phyloP scores from a whole-genome alignment of 2,888 invertebrate species.

The Ormyrus labotus region DNA sequence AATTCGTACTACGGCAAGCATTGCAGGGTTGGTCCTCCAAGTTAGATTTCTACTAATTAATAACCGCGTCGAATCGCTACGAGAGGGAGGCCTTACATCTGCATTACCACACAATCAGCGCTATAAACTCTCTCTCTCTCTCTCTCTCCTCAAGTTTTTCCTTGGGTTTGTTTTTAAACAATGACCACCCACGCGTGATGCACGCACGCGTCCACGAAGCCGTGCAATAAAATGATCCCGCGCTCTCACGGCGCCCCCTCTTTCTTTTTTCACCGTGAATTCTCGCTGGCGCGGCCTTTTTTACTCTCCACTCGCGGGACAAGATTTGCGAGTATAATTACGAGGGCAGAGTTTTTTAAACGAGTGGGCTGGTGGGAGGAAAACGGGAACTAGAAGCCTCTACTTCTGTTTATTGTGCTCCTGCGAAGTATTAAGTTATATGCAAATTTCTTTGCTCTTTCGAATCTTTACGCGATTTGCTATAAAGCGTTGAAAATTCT shows the following conservation, averaged over 20 bases:
- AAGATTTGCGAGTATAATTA: slow-evolving; percentile 62
- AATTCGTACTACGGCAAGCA: neutral
- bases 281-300: slow-evolving; percentile 50
- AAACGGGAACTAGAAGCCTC: neutral
- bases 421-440: slow-evolving; percentile 7
- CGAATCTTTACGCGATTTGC: no score
- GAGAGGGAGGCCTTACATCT: slow-evolving; percentile 41
- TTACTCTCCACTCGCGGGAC: slow-evolving; percentile 48
- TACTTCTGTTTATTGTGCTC: slow-evolving; percentile 2
- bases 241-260: neutral
- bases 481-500: no score
- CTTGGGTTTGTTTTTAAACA: no score
- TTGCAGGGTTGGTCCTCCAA: neutral
- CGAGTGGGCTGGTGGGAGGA: neutral
- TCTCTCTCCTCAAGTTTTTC: neutral
- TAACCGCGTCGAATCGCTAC: slow-evolving; percentile 55
- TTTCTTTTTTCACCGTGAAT: slow-evolving; percentile 15
- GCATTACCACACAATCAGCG: slow-evolving; percentile 64
- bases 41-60: slow-evolving; percentile 59
- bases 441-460: neutral
- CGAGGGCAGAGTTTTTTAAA: slow-evolving; percentile 52
- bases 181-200: slow-evolving; percentile 19
- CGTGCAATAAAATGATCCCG: neutral
- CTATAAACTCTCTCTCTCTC: slow-evolving; percentile 55
- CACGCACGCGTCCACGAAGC: neutral